Percentiles rank a stretch among this genome's conserved stretches.
Conservation (phyloP, 2,113 vertebrate species). For the Pampusana beccarii region DNA sequence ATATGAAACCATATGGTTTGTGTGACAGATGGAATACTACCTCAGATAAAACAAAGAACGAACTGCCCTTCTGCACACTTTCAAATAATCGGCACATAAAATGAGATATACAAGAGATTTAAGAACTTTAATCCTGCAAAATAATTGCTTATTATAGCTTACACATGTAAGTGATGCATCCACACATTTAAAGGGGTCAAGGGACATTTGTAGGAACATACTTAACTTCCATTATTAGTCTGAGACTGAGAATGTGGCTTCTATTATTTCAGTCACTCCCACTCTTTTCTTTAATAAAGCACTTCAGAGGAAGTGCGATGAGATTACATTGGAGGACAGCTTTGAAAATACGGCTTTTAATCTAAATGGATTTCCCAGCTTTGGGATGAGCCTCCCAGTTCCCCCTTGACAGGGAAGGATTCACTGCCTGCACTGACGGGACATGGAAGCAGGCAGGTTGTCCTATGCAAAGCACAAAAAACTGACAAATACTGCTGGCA, state of each 20-base stretch:
- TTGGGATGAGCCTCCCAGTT: neutral
- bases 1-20: neutral
- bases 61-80: neutral
- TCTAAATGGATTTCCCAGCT: neutral
- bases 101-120: neutral
- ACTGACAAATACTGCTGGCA: neutral
- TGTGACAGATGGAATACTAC: neutral
- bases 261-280: neutral
- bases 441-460: neutral
- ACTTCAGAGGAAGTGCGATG: neutral
- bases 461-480: neutral
- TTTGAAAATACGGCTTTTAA: neutral
- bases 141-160: neutral
- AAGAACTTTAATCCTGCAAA: neutral
- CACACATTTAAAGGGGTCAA: neutral
- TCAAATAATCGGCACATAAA: neutral
- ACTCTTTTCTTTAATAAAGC: neutral
- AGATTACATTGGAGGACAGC: neutral
- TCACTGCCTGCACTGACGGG: neutral
- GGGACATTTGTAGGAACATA: neutral
- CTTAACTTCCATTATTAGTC: neutral
- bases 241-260: neutral
- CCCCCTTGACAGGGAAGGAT: neutral
- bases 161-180: neutral
- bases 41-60: neutral